A percentile compares a stretch with the other conserved stretches of the same genome.
Evolutionary conservation across 2,888 invertebrate genomes (phyloP).

Genomic region (Spodoptera picta): DNA sequence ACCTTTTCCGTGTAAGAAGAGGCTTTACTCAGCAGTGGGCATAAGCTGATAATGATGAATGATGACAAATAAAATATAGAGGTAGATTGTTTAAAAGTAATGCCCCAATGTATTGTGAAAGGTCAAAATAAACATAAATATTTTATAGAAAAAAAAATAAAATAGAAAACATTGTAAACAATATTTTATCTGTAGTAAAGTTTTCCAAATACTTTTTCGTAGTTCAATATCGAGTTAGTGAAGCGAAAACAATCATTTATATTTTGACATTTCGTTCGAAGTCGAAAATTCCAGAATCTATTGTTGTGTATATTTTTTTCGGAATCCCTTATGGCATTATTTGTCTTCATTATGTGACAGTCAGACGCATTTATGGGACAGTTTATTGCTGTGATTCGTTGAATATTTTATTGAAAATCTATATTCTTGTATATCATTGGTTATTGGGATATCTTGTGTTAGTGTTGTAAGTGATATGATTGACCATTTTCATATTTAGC

Average conservation of each 20-base stretch:
- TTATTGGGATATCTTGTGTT: too few species aligned
- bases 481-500: too few species aligned
- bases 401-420: conserved; percentile 3
- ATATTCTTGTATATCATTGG: not conserved
- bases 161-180: not conserved
- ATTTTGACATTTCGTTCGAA: conserved; percentile 13
- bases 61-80: too few species aligned
- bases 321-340: conserved; percentile 19
- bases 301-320: conserved; percentile 18
- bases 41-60: too few species aligned
- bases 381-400: not conserved
- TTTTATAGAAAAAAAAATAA: too few species aligned
- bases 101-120: too few species aligned
- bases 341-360: conserved; percentile 17
- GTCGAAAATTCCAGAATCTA: conserved; percentile 16
- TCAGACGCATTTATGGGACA: conserved; percentile 6
- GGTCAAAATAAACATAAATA: too few species aligned
- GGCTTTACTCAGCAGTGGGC: too few species aligned
- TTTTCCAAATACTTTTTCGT: not conserved
- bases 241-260: conserved; percentile 17
- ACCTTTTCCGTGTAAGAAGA: too few species aligned
- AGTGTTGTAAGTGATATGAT: too few species aligned
- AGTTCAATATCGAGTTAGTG: conserved; percentile 1
- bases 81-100: too few species aligned
- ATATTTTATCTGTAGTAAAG: not conserved